Percentiles rank a stretch among this genome's conserved stretches.
phyloP scores from a whole-genome alignment of 2,797 vertebrate species.

The Microctenopoma steveboyesi region DNA sequence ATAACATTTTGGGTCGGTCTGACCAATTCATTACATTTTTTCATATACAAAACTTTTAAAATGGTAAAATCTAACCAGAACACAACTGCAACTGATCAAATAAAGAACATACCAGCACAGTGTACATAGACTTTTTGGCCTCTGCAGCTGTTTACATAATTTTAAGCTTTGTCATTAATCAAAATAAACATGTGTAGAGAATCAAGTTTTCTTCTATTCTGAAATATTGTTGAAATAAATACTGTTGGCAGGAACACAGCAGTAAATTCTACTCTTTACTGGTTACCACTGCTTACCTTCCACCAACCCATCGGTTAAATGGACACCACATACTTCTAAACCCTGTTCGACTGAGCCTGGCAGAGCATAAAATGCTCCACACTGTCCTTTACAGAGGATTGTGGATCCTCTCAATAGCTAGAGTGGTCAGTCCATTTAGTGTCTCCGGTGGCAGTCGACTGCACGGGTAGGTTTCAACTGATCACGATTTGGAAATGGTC shows the following conservation, averaged over 20 bases:
- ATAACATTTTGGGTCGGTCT: too few species aligned
- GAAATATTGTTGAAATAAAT: constrained; percentile 3
- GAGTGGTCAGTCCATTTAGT: neutral
- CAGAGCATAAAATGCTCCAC: constrained; percentile 1
- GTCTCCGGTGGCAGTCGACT: neutral
- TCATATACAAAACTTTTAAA: too few species aligned
- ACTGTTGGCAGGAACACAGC: constrained; percentile 4
- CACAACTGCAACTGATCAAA: too few species aligned
- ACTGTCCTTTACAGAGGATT: neutral
- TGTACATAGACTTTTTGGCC: neutral
- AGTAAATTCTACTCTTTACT: neutral
- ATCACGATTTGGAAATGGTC: constrained; percentile 19
- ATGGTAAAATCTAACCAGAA: too few species aligned
- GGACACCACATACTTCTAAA: neutral
- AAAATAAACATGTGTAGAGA: neutral
- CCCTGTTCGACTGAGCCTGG: neutral
- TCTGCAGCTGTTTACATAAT: neutral
- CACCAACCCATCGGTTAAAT: constrained; percentile 14
- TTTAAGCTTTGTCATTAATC: neutral
- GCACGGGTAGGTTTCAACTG: constrained; percentile 5
- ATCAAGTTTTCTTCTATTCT: neutral
- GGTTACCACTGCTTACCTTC: constrained; percentile 2
- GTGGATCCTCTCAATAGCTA: neutral
- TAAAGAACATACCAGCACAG: neutral
- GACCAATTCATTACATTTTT: too few species aligned